Evolutionary conservation across 2,113 vertebrate genomes (phyloP).

Genomic region (Oreochromis aureus): DNA sequence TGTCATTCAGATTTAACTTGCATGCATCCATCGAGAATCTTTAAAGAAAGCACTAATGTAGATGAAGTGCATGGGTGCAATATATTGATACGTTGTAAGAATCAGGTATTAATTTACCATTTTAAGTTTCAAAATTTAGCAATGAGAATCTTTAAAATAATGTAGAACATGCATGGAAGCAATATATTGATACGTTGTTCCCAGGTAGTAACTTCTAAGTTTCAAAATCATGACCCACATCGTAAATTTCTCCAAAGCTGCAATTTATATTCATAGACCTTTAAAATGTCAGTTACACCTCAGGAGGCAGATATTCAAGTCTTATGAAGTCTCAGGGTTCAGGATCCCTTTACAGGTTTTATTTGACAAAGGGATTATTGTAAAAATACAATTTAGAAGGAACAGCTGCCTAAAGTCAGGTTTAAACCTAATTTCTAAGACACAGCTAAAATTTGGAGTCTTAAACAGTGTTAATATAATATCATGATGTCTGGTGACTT

Average conservation of each 20-base stretch:
- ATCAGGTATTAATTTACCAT: too few species aligned
- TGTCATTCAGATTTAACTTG: too few species aligned
- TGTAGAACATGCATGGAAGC: neutral
- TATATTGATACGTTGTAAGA: too few species aligned
- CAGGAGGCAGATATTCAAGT: constrained; percentile 16
- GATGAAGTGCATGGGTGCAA: too few species aligned
- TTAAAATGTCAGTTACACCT: constrained; percentile 26
- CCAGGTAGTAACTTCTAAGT: neutral
- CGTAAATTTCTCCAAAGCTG: constrained; percentile 15
- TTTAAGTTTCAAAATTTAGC: too few species aligned
- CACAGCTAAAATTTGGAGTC: neutral
- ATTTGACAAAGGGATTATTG: constrained; percentile 1
- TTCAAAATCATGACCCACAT: constrained; percentile 19
- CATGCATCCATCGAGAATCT: too few species aligned
- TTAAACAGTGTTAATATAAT: neutral
- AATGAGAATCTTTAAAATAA: neutral
- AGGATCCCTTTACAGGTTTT: neutral
- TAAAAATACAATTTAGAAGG: neutral
- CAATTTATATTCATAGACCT: constrained; percentile 54
- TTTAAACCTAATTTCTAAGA: neutral
- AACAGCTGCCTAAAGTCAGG: neutral
- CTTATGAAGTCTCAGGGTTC: constrained; percentile 10
- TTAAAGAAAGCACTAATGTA: too few species aligned
- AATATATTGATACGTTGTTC: neutral
- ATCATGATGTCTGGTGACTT: neutral